These are phyloP conservation scores for Carapus acus DNA, from an alignment of 2,797 vertebrate species.

Conservation along the genomic window DNA sequence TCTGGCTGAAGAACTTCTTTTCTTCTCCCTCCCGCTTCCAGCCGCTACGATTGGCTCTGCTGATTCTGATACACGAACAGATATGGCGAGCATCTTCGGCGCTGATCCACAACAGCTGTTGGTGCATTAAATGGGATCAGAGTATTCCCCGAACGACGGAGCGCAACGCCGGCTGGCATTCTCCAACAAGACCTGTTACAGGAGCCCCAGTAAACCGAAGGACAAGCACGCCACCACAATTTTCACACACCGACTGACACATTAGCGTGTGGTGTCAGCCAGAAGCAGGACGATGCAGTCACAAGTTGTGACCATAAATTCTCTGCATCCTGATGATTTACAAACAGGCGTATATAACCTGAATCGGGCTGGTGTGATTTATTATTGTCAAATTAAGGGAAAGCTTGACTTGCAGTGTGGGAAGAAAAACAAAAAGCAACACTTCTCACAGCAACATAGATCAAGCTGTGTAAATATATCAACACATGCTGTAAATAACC, in stretches of 20 bases:
- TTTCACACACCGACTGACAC: slow-evolving; percentile 7
- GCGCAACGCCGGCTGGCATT: slow-evolving; percentile 55
- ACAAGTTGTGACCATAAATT: not conserved
- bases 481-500: too few species aligned
- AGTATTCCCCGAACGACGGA: slow-evolving; percentile 54
- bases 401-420: too few species aligned
- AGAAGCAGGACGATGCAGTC: too few species aligned
- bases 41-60: slow-evolving; percentile 54
- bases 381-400: too few species aligned
- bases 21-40: slow-evolving; percentile 35
- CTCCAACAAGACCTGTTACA: slow-evolving; percentile 56
- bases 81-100: slow-evolving; percentile 64
- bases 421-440: too few species aligned
- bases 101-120: slow-evolving; percentile 71
- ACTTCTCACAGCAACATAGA: too few species aligned
- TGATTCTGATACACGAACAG: slow-evolving; percentile 60
- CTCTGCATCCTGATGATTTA: too few species aligned
- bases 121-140: slow-evolving; percentile 67
- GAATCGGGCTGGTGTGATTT: too few species aligned
- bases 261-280: not conserved
- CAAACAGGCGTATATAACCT: too few species aligned
- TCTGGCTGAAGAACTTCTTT: slow-evolving; percentile 37
- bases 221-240: slow-evolving; percentile 12
- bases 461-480: too few species aligned
- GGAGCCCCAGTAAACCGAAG: slow-evolving; percentile 18